Conservation (phyloP, 2,113 vertebrate species). For the Gobiocypris rarus region DNA sequence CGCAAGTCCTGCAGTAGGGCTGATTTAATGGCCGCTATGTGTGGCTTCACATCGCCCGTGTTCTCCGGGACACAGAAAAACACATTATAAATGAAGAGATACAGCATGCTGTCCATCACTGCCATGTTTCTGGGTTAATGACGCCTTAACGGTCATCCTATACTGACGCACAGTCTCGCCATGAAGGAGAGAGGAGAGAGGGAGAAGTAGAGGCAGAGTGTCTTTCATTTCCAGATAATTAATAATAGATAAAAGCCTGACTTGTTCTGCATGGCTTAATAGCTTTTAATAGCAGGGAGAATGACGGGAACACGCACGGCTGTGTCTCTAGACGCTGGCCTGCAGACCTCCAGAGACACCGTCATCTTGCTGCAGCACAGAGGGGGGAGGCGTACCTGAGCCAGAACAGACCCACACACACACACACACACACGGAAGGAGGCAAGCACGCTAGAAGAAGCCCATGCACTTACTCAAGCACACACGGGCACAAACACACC, state of each 20-base stretch:
- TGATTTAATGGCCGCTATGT: conserved; percentile 39
- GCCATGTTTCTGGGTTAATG: conserved; percentile 61
- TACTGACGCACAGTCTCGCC: conserved; percentile 36
- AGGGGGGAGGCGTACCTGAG: conserved; percentile 52
- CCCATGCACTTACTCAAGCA: conserved; percentile 46
- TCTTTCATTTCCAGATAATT: conserved; percentile 62
- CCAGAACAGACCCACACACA: conserved; percentile 21
- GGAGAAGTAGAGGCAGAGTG: conserved; percentile 40
- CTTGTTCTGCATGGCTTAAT: conserved; percentile 63
- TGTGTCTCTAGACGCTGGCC: conserved; percentile 56
- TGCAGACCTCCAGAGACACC: conserved; percentile 49
- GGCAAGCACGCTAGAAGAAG: conserved; percentile 25
- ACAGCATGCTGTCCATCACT: conserved; percentile 56
- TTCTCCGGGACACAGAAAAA: conserved; percentile 32
- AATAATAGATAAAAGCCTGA: conserved; percentile 63
- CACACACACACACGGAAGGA: conserved; percentile 8
- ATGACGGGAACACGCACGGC: conserved; percentile 55
- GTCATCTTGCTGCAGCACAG: conserved; percentile 57
- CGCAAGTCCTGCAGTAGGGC: neutral
- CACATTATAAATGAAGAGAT: conserved; percentile 46
- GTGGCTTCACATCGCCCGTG: conserved; percentile 30
- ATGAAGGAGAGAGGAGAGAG: conserved; percentile 40
- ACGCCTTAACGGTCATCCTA: conserved; percentile 54
- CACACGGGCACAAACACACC: conserved; percentile 38
- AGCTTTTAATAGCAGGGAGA: conserved; percentile 61